phyloP scores from a whole-genome alignment of 2,113 vertebrate genomes.

The Erinaceus europaeus region DNA sequence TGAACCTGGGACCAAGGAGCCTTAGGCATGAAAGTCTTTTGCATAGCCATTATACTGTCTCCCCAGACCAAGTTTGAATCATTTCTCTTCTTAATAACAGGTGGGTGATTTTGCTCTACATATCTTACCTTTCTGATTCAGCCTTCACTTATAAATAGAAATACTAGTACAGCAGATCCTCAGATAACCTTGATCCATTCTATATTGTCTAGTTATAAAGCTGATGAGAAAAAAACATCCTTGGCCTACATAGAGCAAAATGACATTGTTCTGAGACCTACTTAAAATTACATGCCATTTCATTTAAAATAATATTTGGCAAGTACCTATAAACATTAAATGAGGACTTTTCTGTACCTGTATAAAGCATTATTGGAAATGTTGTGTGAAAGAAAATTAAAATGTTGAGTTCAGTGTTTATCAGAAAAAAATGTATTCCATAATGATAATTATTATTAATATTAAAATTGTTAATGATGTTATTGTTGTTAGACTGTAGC shows the following conservation, averaged over 20 bases:
- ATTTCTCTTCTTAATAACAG: neutral
- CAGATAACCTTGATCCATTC: neutral
- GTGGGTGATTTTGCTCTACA: neutral
- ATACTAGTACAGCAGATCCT: neutral
- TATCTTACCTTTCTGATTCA: neutral
- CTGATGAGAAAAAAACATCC: neutral
- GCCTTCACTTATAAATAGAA: neutral
- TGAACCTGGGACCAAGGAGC: too few relatives aligned
- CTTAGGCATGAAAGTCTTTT: too few relatives aligned
- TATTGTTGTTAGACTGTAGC: neutral
- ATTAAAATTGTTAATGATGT: neutral
- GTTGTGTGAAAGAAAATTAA: neutral
- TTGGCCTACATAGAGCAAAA: neutral
- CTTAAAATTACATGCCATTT: neutral
- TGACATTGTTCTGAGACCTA: neutral
- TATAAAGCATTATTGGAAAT: neutral
- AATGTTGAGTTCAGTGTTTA: neutral
- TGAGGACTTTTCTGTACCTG: neutral
- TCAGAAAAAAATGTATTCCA: neutral
- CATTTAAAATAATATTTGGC: neutral
- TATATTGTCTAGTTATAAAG: neutral
- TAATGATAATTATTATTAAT: neutral
- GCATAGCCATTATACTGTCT: too few relatives aligned
- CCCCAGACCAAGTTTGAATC: too few relatives aligned
- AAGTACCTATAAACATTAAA: neutral